Evolutionary conservation across 1,140 invertebrate genomes (phyloP), one percentile per base, ranked within the genome.

Genomic region (Drosophila bocki): DNA sequence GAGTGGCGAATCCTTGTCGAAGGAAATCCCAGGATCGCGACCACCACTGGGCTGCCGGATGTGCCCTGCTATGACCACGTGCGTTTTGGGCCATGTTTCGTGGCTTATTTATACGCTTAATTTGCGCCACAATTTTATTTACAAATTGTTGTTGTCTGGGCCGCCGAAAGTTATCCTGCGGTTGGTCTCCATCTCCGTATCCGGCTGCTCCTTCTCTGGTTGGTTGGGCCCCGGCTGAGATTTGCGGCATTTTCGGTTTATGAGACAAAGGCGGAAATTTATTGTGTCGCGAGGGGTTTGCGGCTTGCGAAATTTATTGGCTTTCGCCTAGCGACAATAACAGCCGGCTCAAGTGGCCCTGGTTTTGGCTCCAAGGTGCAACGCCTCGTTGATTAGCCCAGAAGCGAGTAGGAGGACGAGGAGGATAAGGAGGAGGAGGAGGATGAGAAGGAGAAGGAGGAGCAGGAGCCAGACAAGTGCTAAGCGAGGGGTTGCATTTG

Each of bases 101-200:
- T 77, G 85, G 85, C 84, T 87, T 87, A 87, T 90, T 87, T 90
- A 87, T 87, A 84, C 85, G 84, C 84, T 87, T 87, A 87, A 87
- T 87, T 87, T 87, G 84, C 85, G 84, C 85, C 85, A 70, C 84
- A 87, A 87, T 87, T 87, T 87, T 84, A 90, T 87, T 90, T 87
- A 90, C 84, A 87, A 90, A 87, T 90, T 87, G 84, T 84, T 87
- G 77, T 86, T 78, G 45, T 51, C 50, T 51, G 62, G 41, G 45
- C 33, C 75, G 79, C 75, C 82, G 68, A 82, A 75, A 83, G 84
- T 85, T 82, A 67, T 65, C 77, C 76, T 85, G 76, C 33, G 81
- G 79, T 61, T 54, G 35, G 47, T 56, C 44, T 56, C 37, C 41
- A 22, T 19, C 37, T 29, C n/a, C 12, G 22, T 33, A 19, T 29